These are phyloP conservation scores for Pelagia noctiluca DNA, from an alignment of 30 jellyfish, hydroid and myxozoan genomes.

Conservation along the genomic window DNA sequence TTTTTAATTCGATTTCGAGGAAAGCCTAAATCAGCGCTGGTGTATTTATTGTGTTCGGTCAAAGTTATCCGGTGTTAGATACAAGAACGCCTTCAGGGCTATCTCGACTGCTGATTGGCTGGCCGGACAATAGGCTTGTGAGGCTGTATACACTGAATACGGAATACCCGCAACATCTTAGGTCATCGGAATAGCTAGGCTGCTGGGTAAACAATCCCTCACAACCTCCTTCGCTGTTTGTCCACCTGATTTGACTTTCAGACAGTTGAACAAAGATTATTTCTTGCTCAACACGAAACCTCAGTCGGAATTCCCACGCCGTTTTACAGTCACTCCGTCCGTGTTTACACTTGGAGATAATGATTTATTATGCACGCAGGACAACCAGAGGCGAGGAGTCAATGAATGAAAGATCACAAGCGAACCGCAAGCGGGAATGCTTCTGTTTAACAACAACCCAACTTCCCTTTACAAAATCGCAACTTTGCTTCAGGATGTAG, in stretches of 20 bases:
- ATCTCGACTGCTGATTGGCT: conserved; percentile 63
- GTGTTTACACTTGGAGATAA: too few relatives aligned
- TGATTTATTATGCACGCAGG: too few relatives aligned
- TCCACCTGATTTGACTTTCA: conserved; percentile 29
- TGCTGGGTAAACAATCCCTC: conserved; percentile 74
- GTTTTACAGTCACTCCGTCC: too few relatives aligned
- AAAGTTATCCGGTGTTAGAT: conserved; percentile 68
- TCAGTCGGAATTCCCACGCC: too few relatives aligned
- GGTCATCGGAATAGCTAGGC: conserved; percentile 79
- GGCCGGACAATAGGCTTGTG: conserved; percentile 69
- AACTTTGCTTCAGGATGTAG: too few relatives aligned
- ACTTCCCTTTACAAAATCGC: too few relatives aligned
- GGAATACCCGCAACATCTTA: conserved; percentile 79
- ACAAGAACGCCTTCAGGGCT: conserved; percentile 72
- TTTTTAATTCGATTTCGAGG: conserved; percentile 37
- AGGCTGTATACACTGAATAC: conserved; percentile 79
- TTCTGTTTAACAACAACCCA: too few relatives aligned
- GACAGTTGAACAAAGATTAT: conserved; percentile 13
- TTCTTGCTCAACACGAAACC: not conserved
- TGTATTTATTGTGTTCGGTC: conserved; percentile 86
- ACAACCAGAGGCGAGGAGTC: too few relatives aligned
- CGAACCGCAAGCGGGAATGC: too few relatives aligned
- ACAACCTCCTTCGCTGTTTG: conserved; percentile 12
- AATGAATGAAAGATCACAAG: too few relatives aligned
- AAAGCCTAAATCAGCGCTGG: conserved; percentile 46